Percentiles rank a stretch among this genome's conserved stretches.
These are phyloP conservation scores for Leucopsar rothschildi DNA, from an alignment of 2,113 vertebrate genomes.

Conservation along the genomic window DNA sequence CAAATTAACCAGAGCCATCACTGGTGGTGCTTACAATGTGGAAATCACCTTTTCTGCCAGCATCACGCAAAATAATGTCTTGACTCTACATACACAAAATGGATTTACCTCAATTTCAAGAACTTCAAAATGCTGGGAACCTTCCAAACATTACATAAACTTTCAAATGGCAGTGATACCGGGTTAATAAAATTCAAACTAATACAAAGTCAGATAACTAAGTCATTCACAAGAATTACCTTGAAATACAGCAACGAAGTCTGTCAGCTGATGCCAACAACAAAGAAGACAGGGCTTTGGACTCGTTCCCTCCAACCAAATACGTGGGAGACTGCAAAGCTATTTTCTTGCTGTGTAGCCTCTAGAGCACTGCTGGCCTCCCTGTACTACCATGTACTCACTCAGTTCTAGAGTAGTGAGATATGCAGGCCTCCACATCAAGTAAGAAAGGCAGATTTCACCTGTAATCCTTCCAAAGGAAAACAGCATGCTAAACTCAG, in stretches of 20 bases:
- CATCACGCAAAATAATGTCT: background rate
- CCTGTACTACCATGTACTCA: accelerated
- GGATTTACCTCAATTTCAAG: background rate
- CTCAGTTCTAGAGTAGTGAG: background rate
- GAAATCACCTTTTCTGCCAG: background rate
- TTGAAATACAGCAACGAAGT: background rate
- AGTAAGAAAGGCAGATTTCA: background rate
- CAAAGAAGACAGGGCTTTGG: background rate
- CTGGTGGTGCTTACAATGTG: background rate
- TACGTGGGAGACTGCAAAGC: background rate
- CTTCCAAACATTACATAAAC: background rate
- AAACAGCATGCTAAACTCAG: background rate
- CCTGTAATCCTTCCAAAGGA: background rate
- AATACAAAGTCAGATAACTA: background rate
- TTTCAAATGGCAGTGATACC: background rate
- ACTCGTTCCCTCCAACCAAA: background rate
- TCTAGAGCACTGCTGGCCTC: background rate
- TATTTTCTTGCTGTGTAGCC: background rate
- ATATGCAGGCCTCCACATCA: background rate
- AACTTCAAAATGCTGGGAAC: background rate
- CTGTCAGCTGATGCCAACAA: background rate
- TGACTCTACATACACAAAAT: background rate
- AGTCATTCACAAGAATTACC: background rate
- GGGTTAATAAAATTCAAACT: background rate
- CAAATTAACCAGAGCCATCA: background rate